These are phyloP conservation scores for Eupristina koningsbergeri DNA, from an alignment of 1,140 invertebrate species.

Conservation along the genomic window DNA sequence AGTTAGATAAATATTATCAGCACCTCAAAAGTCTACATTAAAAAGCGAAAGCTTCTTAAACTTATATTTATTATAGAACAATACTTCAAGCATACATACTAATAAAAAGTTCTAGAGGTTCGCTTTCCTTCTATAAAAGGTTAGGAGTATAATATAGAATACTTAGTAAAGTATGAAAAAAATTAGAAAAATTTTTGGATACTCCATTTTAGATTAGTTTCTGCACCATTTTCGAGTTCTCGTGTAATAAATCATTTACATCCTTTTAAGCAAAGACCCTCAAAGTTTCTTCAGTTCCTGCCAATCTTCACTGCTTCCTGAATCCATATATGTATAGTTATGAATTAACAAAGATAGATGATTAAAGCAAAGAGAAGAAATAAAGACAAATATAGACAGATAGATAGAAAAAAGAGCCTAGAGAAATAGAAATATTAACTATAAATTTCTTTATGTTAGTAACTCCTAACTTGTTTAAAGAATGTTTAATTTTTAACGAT, in stretches of 20 bases:
- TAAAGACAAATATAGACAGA: neutral
- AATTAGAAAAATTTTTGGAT: conserved; percentile 40
- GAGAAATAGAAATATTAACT: neutral
- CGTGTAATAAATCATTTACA: conserved; percentile 42
- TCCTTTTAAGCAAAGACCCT: neutral
- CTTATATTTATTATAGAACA: neutral
- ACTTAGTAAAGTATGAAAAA: conserved; percentile 4
- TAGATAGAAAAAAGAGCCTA: neutral
- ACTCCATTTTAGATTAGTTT: neutral
- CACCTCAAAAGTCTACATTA: neutral
- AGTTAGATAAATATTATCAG: neutral
- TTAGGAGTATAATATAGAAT: conserved; percentile 21
- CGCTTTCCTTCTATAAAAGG: neutral
- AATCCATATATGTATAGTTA: neutral
- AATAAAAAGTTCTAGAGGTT: conserved; percentile 17
- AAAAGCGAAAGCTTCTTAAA: conserved; percentile 10
- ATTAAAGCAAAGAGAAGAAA: neutral
- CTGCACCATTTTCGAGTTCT: neutral
- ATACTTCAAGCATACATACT: neutral
- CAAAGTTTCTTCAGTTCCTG: conserved; percentile 1
- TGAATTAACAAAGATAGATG: neutral
- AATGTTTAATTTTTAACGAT: neutral
- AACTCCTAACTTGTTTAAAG: neutral
- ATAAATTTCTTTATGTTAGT: neutral
- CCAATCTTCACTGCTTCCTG: neutral